Percentiles rank a stretch among this genome's conserved stretches.
Conservation (phyloP, 2,888 invertebrate genomes). For the Zootermopsis nevadensis region DNA sequence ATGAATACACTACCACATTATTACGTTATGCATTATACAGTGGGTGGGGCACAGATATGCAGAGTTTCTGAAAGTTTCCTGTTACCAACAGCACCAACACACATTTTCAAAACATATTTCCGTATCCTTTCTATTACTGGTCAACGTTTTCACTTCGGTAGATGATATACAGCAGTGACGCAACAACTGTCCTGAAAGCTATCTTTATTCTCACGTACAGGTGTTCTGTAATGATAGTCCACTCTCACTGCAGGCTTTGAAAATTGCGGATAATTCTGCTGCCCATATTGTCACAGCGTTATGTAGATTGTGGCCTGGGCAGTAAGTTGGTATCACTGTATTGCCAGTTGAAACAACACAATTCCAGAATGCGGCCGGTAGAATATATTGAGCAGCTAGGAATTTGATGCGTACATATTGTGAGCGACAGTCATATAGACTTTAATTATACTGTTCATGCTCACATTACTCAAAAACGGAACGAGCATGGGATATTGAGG, state of each 20-base stretch:
- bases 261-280: neutral
- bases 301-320: neutral
- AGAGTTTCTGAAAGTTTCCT: neutral
- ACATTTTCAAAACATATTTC: neutral
- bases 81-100: too few species aligned
- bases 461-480: too few species aligned
- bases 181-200: neutral
- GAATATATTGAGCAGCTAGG: neutral
- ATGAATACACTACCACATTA: neutral
- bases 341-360: too few species aligned
- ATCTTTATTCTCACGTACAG: neutral
- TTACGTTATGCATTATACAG: neutral
- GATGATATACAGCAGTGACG: neutral
- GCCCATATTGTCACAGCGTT: neutral
- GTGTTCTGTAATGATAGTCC: neutral
- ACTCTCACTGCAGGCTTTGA: neutral
- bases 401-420: neutral
- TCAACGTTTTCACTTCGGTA: neutral
- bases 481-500: too few species aligned
- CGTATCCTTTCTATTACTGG: neutral
- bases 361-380: neutral
- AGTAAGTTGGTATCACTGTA: neutral
- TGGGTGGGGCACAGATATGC: neutral
- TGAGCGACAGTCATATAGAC: too few species aligned
- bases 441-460: too few species aligned